Conservation (phyloP, 2,113 vertebrate species). For the Lepisosteus osseus region DNA sequence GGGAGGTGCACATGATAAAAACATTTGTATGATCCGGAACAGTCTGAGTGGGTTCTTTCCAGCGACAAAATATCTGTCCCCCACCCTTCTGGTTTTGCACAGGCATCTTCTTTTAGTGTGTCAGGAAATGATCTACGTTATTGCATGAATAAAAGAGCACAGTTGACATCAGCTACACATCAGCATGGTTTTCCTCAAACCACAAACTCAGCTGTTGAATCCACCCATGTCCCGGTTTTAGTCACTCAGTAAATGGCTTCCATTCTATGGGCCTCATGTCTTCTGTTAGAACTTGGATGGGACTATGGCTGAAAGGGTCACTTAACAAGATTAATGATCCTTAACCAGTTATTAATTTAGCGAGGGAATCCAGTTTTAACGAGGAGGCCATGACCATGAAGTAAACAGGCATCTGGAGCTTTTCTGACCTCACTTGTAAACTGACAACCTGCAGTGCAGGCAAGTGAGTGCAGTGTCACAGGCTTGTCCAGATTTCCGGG, state of each 20-base stretch:
- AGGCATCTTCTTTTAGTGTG: too few relatives aligned
- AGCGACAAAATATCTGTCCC: slow-evolving; percentile 12
- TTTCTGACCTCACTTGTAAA: too few relatives aligned
- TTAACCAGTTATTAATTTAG: slow-evolving; percentile 70
- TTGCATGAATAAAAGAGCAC: slow-evolving; percentile 12
- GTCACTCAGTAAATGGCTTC: neutral
- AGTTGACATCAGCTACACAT: neutral
- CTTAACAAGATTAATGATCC: slow-evolving; percentile 67
- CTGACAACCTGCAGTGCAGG: too few relatives aligned
- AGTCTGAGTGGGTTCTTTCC: neutral
- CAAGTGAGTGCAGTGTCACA: slow-evolving; percentile 32
- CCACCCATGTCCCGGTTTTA: slow-evolving; percentile 28
- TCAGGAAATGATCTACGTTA: neutral
- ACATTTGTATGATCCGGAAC: too few relatives aligned
- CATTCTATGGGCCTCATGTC: slow-evolving; percentile 35
- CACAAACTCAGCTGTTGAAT: slow-evolving; percentile 22
- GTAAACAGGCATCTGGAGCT: slow-evolving; percentile 49
- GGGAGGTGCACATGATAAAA: too few relatives aligned
- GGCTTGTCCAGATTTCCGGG: slow-evolving; percentile 29
- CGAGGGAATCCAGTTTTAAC: slow-evolving; percentile 48
- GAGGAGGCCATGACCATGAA: slow-evolving; percentile 43
- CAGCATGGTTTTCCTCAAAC: slow-evolving; percentile 28
- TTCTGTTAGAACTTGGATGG: slow-evolving; percentile 53
- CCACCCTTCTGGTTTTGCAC: slow-evolving; percentile 16
- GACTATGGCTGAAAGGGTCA: slow-evolving; percentile 50